Evolutionary conservation across 2,797 vertebrate genomes (phyloP).

Genomic region (Enoplosus armatus): DNA sequence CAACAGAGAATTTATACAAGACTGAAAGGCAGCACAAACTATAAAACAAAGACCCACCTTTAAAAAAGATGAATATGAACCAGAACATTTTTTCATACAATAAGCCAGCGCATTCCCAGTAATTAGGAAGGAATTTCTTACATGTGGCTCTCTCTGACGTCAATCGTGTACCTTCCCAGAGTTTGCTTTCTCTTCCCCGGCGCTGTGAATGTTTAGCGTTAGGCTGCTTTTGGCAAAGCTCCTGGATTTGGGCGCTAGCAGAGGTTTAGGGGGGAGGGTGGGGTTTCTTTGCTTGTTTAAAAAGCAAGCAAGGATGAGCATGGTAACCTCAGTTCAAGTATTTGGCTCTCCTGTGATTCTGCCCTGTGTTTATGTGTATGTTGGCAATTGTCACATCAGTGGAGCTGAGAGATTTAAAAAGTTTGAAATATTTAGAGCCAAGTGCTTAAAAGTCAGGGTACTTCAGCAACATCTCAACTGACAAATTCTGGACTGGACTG

Average conservation of each 20-base stretch:
- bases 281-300: constrained; percentile 66
- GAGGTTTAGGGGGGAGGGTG: constrained; percentile 52
- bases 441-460: constrained; percentile 14
- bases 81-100: constrained; percentile 70
- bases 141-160: constrained; percentile 88
- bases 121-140: constrained; percentile 87
- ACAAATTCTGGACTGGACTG: neutral
- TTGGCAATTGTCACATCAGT: constrained; percentile 33
- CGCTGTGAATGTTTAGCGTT: constrained; percentile 79
- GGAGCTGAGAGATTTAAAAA: constrained; percentile 20
- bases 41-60: constrained; percentile 60
- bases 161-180: constrained; percentile 86
- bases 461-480: neutral
- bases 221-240: constrained; percentile 79
- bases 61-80: constrained; percentile 60
- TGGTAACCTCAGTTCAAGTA: constrained; percentile 64
- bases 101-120: constrained; percentile 82
- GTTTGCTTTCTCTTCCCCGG: constrained; percentile 78
- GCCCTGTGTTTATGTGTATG: constrained; percentile 34
- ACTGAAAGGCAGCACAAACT: constrained; percentile 15
- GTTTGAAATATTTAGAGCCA: constrained; percentile 12
- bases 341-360: constrained; percentile 56
- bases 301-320: constrained; percentile 64
- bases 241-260: constrained; percentile 74
- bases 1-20: constrained; percentile 18